phyloP scores from a whole-genome alignment of 2,797 vertebrate genomes.

The Paguma larvata region DNA sequence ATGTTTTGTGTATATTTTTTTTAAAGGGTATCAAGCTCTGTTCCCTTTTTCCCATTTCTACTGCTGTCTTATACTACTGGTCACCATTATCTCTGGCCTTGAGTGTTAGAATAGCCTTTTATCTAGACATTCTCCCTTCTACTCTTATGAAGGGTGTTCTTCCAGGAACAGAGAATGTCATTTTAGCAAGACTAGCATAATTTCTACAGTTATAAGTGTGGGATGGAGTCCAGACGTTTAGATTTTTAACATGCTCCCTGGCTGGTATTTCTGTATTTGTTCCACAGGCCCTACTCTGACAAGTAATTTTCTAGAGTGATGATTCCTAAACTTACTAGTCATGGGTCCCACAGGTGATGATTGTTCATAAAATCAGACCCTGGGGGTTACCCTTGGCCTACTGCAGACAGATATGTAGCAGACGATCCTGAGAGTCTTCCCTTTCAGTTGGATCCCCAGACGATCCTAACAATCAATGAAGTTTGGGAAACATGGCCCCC shows the following conservation, averaged over 20 bases:
- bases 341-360: not conserved
- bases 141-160: not conserved
- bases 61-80: not conserved
- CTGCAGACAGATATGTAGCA: not conserved
- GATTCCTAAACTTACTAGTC: not conserved
- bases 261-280: not conserved
- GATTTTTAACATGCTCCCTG: not conserved
- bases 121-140: not conserved
- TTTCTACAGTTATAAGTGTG: not conserved
- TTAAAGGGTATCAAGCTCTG: not conserved
- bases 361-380: not conserved
- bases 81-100: not conserved
- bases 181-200: not conserved
- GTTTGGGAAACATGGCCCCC: not conserved
- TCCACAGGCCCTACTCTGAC: not conserved
- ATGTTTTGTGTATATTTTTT: not conserved
- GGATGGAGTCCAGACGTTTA: no score
- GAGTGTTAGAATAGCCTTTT: not conserved
- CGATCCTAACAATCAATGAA: not conserved
- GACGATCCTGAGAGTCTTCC: not conserved
- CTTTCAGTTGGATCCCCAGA: not conserved
- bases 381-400: not conserved
- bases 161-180: not conserved
- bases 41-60: not conserved
- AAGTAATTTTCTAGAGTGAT: not conserved